Percentiles rank a stretch among this genome's conserved stretches.
Conservation (phyloP, 2,113 vertebrate species). For the Campylomormyrus numenius region DNA sequence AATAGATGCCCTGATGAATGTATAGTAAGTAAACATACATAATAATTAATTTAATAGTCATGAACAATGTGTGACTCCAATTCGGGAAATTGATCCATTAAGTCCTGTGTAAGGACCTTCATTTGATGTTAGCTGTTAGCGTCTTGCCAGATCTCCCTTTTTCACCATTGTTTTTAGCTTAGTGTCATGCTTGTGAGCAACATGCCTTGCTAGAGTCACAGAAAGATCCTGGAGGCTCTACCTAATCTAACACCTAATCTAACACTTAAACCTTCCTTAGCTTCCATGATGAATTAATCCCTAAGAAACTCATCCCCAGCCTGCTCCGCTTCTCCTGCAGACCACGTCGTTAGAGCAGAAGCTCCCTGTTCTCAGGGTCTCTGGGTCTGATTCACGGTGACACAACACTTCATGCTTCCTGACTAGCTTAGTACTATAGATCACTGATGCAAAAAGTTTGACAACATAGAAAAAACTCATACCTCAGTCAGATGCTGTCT, state of each 20-base stretch:
- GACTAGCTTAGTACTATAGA: background rate
- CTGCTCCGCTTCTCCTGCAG: background rate
- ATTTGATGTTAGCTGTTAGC: background rate
- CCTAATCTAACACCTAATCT: background rate
- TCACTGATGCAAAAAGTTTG: too few species aligned
- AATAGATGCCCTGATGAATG: background rate
- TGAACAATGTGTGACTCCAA: background rate
- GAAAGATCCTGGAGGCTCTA: background rate
- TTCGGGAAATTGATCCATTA: background rate
- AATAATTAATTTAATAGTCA: background rate
- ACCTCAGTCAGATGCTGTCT: too few species aligned
- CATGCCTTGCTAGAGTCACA: background rate
- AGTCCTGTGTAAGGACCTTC: background rate
- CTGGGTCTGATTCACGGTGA: background rate
- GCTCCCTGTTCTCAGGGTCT: background rate
- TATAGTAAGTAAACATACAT: background rate
- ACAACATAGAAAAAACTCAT: too few species aligned
- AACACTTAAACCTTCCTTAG: background rate
- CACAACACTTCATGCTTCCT: background rate
- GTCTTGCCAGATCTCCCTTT: background rate
- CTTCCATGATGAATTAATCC: background rate
- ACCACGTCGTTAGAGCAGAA: background rate
- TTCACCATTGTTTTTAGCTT: background rate
- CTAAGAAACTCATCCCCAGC: background rate
- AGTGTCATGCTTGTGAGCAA: background rate